A percentile compares a stretch with the other conserved stretches of the same genome.
Evolutionary conservation across 2,113 vertebrate genomes (phyloP).

Genomic region (Lonchura striata): DNA sequence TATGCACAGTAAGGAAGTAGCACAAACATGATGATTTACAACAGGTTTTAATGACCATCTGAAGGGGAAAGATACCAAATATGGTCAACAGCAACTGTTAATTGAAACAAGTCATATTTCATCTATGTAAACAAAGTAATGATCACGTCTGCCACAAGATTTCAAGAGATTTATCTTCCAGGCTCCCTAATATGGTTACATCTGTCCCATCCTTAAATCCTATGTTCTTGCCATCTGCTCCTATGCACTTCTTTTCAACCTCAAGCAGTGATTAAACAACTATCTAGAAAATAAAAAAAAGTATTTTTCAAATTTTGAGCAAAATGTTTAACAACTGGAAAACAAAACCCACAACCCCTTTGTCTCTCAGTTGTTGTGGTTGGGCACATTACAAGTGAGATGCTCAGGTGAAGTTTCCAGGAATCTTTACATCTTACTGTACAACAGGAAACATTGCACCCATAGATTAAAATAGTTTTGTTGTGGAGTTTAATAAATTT

Average conservation of each 20-base stretch:
- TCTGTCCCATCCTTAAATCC: conserved; percentile 76
- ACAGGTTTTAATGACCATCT: conserved; percentile 37
- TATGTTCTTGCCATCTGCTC: conserved; percentile 77
- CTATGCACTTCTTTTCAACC: conserved; percentile 35
- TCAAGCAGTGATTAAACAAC: conserved; percentile 49
- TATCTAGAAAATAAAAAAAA: conserved; percentile 1
- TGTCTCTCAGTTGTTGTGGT: neutral
- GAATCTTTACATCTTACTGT: neutral
- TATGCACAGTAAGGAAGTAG: neutral
- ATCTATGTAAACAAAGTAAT: conserved; percentile 53
- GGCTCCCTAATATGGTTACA: conserved; percentile 61
- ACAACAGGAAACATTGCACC: neutral
- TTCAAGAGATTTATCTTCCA: conserved; percentile 67
- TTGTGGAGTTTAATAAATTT: neutral
- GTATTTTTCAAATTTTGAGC: neutral
- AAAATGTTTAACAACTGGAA: neutral
- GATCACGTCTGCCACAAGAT: conserved; percentile 41
- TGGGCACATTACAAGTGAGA: neutral
- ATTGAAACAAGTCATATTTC: conserved; percentile 16
- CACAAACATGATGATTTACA: conserved; percentile 44
- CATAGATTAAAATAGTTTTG: neutral
- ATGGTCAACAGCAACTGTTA: conserved; percentile 38
- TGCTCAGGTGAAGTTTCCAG: neutral
- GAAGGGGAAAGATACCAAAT: conserved; percentile 54
- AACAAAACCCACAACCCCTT: neutral